Base-by-base conservation (phyloP, 2,797 vertebrate species). In the Hybognathus amarus region DNA sequence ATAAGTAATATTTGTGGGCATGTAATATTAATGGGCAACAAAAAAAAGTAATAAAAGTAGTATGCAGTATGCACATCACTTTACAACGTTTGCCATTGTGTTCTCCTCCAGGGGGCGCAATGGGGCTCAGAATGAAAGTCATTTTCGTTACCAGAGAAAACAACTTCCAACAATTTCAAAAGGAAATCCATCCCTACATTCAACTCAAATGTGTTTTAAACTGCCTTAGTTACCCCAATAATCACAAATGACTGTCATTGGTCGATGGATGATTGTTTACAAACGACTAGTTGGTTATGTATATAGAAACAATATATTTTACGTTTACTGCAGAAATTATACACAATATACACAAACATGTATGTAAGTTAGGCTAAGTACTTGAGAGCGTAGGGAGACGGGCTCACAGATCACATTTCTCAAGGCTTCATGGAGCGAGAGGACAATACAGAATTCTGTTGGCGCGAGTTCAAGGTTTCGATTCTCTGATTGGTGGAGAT, bases 401-500 rank as follows among this genome's bases (percentile, higher is more conserved):
- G 38, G 9, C 20, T n/a, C n/a, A 8, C 7, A 11, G 1, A 59
- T 45, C 42, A 13, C 42, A 45, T 45, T 63, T 63, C 12, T 1
- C 50, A 18, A 17, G 50, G 4, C n/a, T 59, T 24, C 22, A 59
- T 52, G 50, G 17, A 6, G 50, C 20, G 50, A 1, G 13, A 54
- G 20, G 42, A 45, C 42, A 12, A 15, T 45, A 3, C 12, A 45
- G 56, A 24, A 2, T 59, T 61, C 12, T 61, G 17, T 22, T 36
- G 17, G 5, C 27, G 11, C 70, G 8, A 13, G 30, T 7, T 13
- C 2, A 7, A n/a, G n/a, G 47, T 33, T 22, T 74, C 50, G 50
- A 36, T n/a, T 75, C 27, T 52, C 71, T 75, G 71, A 75, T 56
- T 75, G 71, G 30, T 56, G 12, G 50, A 56, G 0, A 38, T n/a